Percentiles rank a stretch among this genome's conserved stretches.
Evolutionary conservation across 2,888 invertebrate species (phyloP).

Genomic region (Troides aeacus): DNA sequence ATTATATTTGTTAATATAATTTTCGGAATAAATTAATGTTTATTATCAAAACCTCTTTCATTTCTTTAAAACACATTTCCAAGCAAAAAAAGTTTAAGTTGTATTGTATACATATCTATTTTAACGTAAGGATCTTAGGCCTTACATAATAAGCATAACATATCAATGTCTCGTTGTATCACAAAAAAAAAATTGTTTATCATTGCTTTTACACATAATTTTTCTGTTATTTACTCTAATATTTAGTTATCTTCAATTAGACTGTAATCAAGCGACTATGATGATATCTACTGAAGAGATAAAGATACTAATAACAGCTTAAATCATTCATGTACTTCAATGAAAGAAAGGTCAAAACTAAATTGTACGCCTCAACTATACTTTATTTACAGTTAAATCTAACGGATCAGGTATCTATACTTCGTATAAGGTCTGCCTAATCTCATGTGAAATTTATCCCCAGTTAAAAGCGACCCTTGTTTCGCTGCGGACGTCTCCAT

Average conservation of each 20-base stretch:
- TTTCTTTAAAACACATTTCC: background rate
- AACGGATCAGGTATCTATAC: background rate
- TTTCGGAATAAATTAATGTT: constrained; percentile 69
- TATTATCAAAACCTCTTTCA: constrained; percentile 42
- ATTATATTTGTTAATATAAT: constrained; percentile 57
- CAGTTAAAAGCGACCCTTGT: constrained; percentile 13
- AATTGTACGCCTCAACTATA: background rate
- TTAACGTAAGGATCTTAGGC: no score
- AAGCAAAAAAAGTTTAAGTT: no score
- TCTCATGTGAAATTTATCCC: constrained; percentile 4
- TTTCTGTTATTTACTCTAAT: no score
- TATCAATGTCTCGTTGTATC: no score
- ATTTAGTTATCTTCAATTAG: no score
- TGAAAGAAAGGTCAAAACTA: background rate
- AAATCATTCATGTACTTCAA: background rate
- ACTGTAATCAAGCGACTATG: no score
- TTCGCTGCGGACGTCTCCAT: background rate
- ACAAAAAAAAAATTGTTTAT: no score
- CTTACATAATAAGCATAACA: no score
- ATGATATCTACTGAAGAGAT: no score
- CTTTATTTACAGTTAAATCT: background rate
- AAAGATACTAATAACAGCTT: no score
- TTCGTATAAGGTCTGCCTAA: background rate
- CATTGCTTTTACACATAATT: no score
- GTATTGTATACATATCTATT: no score